Evolutionary conservation across 2,888 invertebrate species (phyloP).

Genomic region (Chorisops tibialis): DNA sequence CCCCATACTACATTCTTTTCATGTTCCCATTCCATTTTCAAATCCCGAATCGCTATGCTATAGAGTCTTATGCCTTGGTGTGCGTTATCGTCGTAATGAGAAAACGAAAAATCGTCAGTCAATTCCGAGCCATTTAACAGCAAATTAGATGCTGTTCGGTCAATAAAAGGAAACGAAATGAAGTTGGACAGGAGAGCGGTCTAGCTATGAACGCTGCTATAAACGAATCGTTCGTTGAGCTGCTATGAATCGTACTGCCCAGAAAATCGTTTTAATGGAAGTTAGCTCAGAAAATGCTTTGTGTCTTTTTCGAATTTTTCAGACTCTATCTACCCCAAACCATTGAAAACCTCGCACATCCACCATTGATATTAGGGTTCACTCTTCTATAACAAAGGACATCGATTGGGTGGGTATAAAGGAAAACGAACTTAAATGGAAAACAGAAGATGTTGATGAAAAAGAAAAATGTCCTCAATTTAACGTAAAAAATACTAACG

Average conservation of each 20-base stretch:
- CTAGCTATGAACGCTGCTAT: background rate
- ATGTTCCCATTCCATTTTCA: too few species aligned
- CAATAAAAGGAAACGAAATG: background rate
- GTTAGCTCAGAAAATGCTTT: background rate
- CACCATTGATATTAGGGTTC: too few species aligned
- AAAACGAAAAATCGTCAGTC: constrained; percentile 18
- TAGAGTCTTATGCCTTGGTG: too few species aligned
- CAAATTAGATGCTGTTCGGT: constrained; percentile 9
- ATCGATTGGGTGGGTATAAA: too few species aligned
- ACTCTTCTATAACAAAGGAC: too few species aligned
- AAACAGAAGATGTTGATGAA: background rate
- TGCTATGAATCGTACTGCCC: background rate
- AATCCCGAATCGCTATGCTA: too few species aligned
- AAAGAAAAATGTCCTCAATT: constrained; percentile 8
- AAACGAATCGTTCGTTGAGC: background rate
- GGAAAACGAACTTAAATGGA: background rate
- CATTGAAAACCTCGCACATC: too few species aligned
- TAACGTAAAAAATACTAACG: background rate
- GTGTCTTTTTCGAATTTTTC: background rate
- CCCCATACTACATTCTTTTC: too few species aligned
- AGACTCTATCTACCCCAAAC: too few species aligned
- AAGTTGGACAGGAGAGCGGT: background rate
- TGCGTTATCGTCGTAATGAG: constrained; percentile 3
- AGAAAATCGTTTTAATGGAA: constrained; percentile 6
- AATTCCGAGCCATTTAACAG: constrained; percentile 19